Conservation (phyloP, 2,113 vertebrate genomes). For the Ochotona curzoniae region DNA sequence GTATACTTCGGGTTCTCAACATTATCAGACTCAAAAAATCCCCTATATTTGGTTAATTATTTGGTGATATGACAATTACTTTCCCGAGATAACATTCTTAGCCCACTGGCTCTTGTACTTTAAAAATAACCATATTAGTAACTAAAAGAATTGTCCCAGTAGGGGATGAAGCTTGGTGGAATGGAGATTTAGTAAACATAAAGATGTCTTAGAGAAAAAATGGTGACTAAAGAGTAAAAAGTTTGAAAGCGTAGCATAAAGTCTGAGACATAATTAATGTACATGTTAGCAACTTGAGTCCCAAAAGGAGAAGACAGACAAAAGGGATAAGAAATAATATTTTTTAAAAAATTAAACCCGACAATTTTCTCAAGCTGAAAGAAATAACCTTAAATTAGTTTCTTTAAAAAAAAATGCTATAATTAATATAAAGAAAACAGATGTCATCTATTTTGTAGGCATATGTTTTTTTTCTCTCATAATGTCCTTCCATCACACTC, state of each 20-base stretch:
- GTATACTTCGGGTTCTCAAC: background rate
- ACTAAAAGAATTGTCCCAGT: background rate
- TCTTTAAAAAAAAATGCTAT: no score
- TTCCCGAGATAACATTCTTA: background rate
- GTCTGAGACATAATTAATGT: background rate
- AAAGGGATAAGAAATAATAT: slow-evolving; percentile 11
- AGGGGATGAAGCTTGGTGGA: background rate
- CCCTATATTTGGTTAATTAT: background rate
- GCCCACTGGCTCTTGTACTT: background rate
- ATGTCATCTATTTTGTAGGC: no score
- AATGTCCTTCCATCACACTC: no score
- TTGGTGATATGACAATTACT: background rate
- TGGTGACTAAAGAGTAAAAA: background rate
- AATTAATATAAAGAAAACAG: no score
- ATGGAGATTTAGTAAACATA: background rate
- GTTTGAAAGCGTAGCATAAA: background rate
- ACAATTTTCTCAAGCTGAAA: slow-evolving; percentile 8
- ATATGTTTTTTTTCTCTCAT: no score
- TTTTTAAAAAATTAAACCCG: background rate
- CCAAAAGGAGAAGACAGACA: background rate
- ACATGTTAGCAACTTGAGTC: background rate
- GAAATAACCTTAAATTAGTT: background rate
- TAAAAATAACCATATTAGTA: background rate
- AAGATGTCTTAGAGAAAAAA: background rate
- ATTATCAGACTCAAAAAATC: background rate